A percentile compares a stretch with the other conserved stretches of the same genome.
phyloP scores from a whole-genome alignment of 2,888 invertebrate species.

The Antheraea yamamai region DNA sequence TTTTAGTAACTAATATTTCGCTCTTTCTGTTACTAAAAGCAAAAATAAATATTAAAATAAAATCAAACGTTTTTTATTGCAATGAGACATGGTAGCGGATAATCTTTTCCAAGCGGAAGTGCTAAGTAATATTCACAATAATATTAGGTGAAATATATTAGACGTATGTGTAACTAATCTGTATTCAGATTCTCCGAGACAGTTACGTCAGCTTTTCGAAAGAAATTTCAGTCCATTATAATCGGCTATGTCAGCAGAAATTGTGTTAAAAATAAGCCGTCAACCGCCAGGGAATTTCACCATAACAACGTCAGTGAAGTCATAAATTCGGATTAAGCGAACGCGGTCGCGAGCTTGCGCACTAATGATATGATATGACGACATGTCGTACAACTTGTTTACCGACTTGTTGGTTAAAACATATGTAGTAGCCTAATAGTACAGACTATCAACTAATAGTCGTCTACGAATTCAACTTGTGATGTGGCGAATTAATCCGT shows the following conservation, averaged over 20 bases:
- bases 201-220: not conserved
- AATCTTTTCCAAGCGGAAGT: too few relatives aligned
- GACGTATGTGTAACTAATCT: too few relatives aligned
- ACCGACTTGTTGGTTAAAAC: slow-evolving; percentile 24
- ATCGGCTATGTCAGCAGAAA: not conserved
- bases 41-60: too few relatives aligned
- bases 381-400: slow-evolving; percentile 30
- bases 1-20: too few relatives aligned
- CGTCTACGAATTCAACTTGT: too few relatives aligned
- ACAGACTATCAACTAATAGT: not conserved
- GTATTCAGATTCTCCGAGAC: too few relatives aligned
- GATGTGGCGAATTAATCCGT: too few relatives aligned
- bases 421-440: not conserved
- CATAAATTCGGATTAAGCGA: slow-evolving; percentile 37
- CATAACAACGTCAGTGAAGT: slow-evolving; percentile 28
- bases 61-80: too few relatives aligned
- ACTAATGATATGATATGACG: slow-evolving; percentile 38
- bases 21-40: too few relatives aligned
- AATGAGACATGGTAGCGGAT: too few relatives aligned
- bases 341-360: slow-evolving; percentile 24
- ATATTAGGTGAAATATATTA: too few relatives aligned
- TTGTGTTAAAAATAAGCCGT: not conserved
- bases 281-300: slow-evolving; percentile 15
- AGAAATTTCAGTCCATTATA: not conserved
- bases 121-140: too few relatives aligned